These are phyloP conservation scores for Phocides pigmalion DNA, from an alignment of 1,140 invertebrate genomes.

Conservation along the genomic window DNA sequence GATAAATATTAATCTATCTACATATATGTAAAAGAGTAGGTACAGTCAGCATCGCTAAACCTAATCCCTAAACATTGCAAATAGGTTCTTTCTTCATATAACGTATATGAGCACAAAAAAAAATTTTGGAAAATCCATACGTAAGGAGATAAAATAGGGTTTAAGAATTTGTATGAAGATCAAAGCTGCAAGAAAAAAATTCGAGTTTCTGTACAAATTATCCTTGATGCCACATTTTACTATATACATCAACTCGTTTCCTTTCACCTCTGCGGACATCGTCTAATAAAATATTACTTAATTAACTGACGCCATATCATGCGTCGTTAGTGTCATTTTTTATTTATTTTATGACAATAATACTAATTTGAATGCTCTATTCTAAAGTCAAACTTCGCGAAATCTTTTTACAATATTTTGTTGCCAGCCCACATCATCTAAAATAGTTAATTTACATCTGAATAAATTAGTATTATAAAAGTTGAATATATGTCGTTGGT, in stretches of 20 bases:
- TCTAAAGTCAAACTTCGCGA: constrained; percentile 8
- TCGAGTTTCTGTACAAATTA: no score
- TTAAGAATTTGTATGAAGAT: no score
- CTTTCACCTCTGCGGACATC: constrained; percentile 1
- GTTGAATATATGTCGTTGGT: constrained; percentile 10
- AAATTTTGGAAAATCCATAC: no score
- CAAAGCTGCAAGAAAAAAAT: no score
- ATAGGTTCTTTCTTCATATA: no score
- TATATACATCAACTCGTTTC: constrained; percentile 14
- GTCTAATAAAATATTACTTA: constrained; percentile 9
- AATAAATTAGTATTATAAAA: constrained; percentile 6
- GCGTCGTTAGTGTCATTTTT: constrained; percentile 11
- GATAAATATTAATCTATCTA: no score
- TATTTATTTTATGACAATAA: constrained; percentile 19
- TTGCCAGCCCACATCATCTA: constrained; percentile 10
- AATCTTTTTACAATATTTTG: constrained; percentile 8
- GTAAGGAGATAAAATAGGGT: no score
- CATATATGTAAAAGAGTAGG: no score
- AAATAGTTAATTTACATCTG: constrained; percentile 4
- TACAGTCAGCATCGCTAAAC: no score
- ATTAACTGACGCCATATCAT: background rate
- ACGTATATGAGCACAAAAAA: no score
- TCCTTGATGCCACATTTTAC: constrained; percentile 10
- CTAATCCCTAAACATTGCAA: no score
- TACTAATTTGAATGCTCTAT: constrained; percentile 30